Conservation (phyloP, 2,888 invertebrate genomes). For the Saturnia japonica region DNA sequence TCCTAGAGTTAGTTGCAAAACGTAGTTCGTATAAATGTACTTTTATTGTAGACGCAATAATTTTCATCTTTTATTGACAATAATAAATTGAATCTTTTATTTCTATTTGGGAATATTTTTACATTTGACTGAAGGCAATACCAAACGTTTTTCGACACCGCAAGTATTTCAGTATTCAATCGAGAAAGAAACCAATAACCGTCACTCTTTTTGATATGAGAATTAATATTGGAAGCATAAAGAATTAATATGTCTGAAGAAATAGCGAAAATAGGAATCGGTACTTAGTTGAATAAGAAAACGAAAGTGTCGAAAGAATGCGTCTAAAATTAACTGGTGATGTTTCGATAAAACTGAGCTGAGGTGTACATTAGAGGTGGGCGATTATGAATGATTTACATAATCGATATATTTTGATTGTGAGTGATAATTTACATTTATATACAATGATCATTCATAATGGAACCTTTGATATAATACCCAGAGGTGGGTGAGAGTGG, state of each 20-base stretch:
- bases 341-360: not conserved
- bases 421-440: no score
- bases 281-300: not conserved
- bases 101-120: not conserved
- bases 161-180: not conserved
- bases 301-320: not conserved
- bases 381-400: no score
- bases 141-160: not conserved
- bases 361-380: no score
- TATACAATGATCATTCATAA: no score
- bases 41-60: no score
- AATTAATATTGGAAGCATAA: not conserved
- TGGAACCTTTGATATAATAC: no score
- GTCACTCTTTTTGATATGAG: not conserved
- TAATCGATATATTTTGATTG: no score
- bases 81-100: not conserved
- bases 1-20: no score
- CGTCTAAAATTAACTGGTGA: slow-evolving; percentile 7
- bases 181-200: not conserved
- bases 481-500: no score
- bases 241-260: not conserved
- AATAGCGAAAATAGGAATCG: not conserved
- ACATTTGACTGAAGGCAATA: not conserved
- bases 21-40: no score
- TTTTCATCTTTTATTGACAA: not conserved